phyloP scores from a whole-genome alignment of 2,888 invertebrate species.

The Zhuqinia jingwanae region DNA sequence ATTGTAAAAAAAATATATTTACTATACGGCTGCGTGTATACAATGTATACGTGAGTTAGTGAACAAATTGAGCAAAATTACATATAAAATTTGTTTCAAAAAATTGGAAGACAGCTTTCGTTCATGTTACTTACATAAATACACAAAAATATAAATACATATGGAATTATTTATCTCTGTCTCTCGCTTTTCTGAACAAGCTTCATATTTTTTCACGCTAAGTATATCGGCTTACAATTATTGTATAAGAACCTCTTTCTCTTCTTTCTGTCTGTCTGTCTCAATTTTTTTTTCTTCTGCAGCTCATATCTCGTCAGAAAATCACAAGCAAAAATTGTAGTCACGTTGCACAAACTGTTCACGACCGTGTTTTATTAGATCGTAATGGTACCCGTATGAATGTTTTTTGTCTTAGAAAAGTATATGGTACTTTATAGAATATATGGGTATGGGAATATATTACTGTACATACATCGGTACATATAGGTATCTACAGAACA shows the following conservation, averaged over 20 bases:
- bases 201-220: too few relatives aligned
- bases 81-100: background rate
- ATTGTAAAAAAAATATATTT: background rate
- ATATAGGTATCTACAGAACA: too few relatives aligned
- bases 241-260: background rate
- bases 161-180: too few relatives aligned
- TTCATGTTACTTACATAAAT: too few relatives aligned
- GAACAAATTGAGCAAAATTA: background rate
- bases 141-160: too few relatives aligned
- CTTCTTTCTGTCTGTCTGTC: too few relatives aligned
- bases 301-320: conserved; percentile 44
- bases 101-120: too few relatives aligned
- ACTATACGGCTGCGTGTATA: background rate
- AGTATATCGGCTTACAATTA: too few relatives aligned
- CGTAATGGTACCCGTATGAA: conserved; percentile 59
- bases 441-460: background rate
- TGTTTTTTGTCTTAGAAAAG: conserved; percentile 34
- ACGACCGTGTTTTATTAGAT: conserved; percentile 61
- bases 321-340: conserved; percentile 43
- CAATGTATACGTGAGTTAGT: background rate
- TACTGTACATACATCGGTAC: too few relatives aligned
- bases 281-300: conserved; percentile 17
- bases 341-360: conserved; percentile 63
- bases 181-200: too few relatives aligned
- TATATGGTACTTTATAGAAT: background rate